These are phyloP conservation scores for Acleris sparsana DNA, from an alignment of 2,888 invertebrate species.

Conservation along the genomic window DNA sequence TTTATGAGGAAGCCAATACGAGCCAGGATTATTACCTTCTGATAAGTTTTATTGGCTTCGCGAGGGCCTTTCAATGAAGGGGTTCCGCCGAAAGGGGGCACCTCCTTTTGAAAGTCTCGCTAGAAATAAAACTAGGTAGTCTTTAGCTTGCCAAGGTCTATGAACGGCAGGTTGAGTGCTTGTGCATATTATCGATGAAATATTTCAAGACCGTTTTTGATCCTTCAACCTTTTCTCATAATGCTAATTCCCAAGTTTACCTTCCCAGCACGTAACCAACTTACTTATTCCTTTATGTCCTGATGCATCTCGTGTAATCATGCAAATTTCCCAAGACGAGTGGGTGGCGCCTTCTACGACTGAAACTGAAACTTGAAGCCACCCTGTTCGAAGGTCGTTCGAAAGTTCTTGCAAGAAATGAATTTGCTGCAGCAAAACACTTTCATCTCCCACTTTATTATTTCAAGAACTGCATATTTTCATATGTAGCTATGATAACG, in stretches of 20 bases:
- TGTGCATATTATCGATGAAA: too few relatives aligned
- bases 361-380: constrained; percentile 73
- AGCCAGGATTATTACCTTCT: constrained; percentile 18
- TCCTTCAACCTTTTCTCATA: neutral
- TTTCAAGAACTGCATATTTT: constrained; percentile 28
- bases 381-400: constrained; percentile 79
- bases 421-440: constrained; percentile 74
- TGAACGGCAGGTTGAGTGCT: too few relatives aligned
- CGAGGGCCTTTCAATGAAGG: constrained; percentile 3
- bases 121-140: neutral
- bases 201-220: neutral
- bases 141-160: neutral
- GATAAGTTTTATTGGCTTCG: constrained; percentile 19
- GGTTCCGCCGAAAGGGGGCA: neutral
- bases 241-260: constrained; percentile 10
- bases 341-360: constrained; percentile 63
- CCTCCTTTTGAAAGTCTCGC: neutral
- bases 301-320: constrained; percentile 74
- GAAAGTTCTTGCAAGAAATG: constrained; percentile 75
- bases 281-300: constrained; percentile 47
- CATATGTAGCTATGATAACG: too few relatives aligned
- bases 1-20: constrained; percentile 25
- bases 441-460: constrained; percentile 66
- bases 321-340: constrained; percentile 75
- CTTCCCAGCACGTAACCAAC: constrained; percentile 22